These are phyloP conservation scores for Ips nitidus DNA, from an alignment of 1,140 invertebrate species.

Conservation along the genomic window DNA sequence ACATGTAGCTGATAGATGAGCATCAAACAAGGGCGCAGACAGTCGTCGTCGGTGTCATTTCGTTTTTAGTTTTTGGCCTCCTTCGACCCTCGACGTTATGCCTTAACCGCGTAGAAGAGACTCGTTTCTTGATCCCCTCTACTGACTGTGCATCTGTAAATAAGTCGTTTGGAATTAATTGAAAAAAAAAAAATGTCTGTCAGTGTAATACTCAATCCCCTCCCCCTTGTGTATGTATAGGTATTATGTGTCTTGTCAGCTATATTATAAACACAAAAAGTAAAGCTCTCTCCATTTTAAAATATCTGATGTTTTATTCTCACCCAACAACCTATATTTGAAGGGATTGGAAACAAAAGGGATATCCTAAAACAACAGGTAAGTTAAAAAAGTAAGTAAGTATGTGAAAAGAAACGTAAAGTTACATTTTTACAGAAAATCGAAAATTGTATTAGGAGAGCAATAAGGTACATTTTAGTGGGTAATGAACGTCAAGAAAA, in stretches of 20 bases:
- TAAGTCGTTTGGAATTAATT: constrained; percentile 47
- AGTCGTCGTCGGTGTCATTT: constrained; percentile 30
- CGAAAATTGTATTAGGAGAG: no score
- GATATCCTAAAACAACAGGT: no score
- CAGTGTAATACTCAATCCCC: constrained; percentile 53
- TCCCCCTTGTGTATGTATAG: constrained; percentile 51
- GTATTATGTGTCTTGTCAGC: constrained; percentile 54
- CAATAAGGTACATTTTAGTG: no score
- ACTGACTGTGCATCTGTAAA: constrained; percentile 51
- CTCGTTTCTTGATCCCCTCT: constrained; percentile 35
- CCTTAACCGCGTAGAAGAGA: constrained; percentile 48
- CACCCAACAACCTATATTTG: neutral
- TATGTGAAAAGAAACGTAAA: no score
- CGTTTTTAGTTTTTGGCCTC: constrained; percentile 26
- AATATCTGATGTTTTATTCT: constrained; percentile 20
- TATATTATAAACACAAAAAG: constrained; percentile 50
- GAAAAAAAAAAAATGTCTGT: constrained; percentile 42
- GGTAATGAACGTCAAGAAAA: no score
- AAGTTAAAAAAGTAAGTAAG: no score
- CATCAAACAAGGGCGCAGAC: constrained; percentile 23
- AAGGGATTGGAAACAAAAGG: no score
- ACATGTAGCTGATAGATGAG: constrained; percentile 31
- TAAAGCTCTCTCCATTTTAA: constrained; percentile 54
- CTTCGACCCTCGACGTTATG: constrained; percentile 42
- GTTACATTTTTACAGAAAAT: no score